Conservation (phyloP, 2,797 vertebrate species). For the Kryptolebias ocellatus region DNA sequence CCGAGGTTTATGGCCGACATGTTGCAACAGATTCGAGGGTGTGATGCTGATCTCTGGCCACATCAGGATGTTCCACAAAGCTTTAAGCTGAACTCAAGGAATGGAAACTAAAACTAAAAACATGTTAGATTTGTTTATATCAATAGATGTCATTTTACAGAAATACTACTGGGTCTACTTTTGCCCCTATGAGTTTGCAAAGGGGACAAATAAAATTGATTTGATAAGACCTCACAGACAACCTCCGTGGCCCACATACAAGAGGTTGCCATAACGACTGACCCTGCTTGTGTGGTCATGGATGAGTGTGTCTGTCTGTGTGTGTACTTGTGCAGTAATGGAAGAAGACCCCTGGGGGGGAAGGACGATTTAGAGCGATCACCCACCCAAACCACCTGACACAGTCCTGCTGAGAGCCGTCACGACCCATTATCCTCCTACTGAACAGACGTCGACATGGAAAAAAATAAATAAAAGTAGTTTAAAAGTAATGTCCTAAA, state of each 20-base stretch:
- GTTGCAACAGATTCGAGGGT: conserved; percentile 48
- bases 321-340: conserved; percentile 31
- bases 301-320: conserved; percentile 1
- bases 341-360: conserved; percentile 25
- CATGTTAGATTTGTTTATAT: not conserved
- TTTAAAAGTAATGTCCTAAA: not conserved
- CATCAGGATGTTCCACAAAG: not conserved
- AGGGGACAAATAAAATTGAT: conserved; percentile 8
- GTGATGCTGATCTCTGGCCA: conserved; percentile 22
- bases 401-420: conserved; percentile 18
- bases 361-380: conserved; percentile 18
- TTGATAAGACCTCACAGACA: not conserved
- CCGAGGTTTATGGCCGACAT: conserved; percentile 6
- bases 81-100: conserved; percentile 19
- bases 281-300: conserved; percentile 16
- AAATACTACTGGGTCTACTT: not conserved
- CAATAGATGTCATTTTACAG: not conserved
- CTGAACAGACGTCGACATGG: not conserved
- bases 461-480: not conserved
- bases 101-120: not conserved
- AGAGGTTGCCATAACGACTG: conserved; percentile 47
- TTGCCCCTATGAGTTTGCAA: not conserved
- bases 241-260: conserved; percentile 13
- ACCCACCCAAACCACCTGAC: conserved; percentile 27
- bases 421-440: conserved; percentile 7